Evolutionary conservation across 2,113 vertebrate species (phyloP), one percentile per base, ranked within the genome.

Genomic region (Diphyllodes magnificus): DNA sequence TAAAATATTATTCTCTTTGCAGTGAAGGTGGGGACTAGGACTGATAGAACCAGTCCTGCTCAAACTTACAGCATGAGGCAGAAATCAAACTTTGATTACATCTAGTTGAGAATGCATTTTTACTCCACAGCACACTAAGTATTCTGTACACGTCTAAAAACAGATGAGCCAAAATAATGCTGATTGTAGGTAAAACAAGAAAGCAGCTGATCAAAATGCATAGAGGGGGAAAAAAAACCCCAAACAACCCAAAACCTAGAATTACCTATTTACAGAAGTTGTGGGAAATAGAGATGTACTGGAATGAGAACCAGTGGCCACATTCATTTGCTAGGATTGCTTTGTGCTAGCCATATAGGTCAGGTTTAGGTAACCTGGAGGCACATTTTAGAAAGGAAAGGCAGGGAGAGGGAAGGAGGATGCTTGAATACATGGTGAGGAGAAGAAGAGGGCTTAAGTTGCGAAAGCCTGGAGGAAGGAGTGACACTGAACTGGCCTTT

Each of bases 221-320:
- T 15, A 31, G 15, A 33, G 2, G 1, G 13, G 37, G 11, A 1
- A 14, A 5, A 0, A 68, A 37, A 9, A 49, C 6, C 3, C 12
- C 9, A 54, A 45, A 45, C 25, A 63, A 49, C 7, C 3, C 25
- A 27, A 70, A 37, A 0, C 4, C 15, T 24, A 56, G 37, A 25
- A 63, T 56, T 63, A 45, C 14, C 18, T 73, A 19, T 45, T 92
- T 73, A 64, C 24, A 66, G 47, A 70, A 64, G 44, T 45, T 39
- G 9, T 50, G 30, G 39, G 40, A 82, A 91, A 63, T 9, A 66
- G 11, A 81, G 30, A 37, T 35, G 12, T 4, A 70, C 30, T 66
- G 35, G 56, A 77, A 90, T 35, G 35, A 73, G 72, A 88, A 60
- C 0, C 15, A 72, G 25, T 15, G 22, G 28, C 15, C 37, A 81